These are phyloP conservation scores for Lepeophtheirus nordmannii DNA, from an alignment of 2,888 invertebrate genomes.

Conservation along the genomic window DNA sequence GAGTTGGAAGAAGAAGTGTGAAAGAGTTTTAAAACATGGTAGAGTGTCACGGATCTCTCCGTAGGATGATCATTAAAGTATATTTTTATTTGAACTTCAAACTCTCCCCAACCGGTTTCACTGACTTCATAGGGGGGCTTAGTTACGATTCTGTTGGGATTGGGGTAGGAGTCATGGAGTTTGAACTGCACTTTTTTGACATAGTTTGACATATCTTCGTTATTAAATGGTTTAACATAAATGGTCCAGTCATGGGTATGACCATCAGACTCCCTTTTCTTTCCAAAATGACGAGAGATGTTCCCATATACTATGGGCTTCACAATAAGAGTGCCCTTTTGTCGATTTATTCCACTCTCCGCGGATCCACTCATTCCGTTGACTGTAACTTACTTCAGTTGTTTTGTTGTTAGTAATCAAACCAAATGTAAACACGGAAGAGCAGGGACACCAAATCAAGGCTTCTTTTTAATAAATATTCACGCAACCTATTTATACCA, in stretches of 20 bases:
- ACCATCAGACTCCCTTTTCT: conserved; percentile 89
- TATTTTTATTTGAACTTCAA: conserved; percentile 92
- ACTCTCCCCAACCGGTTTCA: conserved; percentile 99
- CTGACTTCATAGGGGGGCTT: conserved; percentile 91
- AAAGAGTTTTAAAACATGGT: conserved; percentile 85
- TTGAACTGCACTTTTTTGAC: conserved; percentile 94
- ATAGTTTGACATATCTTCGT: conserved; percentile 83
- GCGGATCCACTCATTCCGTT: background rate
- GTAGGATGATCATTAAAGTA: conserved; percentile 83
- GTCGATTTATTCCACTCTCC: background rate
- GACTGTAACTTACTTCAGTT: background rate
- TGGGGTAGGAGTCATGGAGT: conserved; percentile 88
- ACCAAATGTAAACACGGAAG: background rate
- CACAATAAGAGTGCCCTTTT: conserved; percentile 63
- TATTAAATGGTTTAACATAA: conserved; percentile 69
- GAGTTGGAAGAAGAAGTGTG: conserved; percentile 45
- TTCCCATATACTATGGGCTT: conserved; percentile 96
- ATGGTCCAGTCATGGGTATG: conserved; percentile 99
- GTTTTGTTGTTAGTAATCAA: background rate
- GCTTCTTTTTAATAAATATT: background rate
- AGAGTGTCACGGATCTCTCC: conserved; percentile 81
- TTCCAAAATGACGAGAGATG: conserved; percentile 82
- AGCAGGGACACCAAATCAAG: background rate
- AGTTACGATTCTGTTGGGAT: conserved; percentile 77
- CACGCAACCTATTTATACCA: no score